Evolutionary conservation across 2,797 vertebrate genomes (phyloP).

Genomic region (Setipinna tenuifilis): DNA sequence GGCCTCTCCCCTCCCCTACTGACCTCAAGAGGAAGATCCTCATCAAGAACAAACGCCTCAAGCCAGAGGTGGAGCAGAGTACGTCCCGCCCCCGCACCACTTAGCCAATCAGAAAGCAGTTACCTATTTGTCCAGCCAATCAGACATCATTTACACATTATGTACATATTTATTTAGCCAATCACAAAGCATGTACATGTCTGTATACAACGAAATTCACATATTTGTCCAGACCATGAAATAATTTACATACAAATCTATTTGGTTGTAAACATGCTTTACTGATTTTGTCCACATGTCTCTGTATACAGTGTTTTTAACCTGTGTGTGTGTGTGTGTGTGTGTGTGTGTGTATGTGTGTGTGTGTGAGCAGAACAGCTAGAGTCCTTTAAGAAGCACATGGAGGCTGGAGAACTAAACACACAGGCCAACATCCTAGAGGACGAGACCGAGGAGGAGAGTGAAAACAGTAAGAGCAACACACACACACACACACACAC

Average conservation of each 20-base stretch:
- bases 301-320: no score
- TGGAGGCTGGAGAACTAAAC: constrained; percentile 94
- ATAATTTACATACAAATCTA: no score
- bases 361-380: constrained; percentile 85
- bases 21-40: constrained; percentile 97
- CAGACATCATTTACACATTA: neutral
- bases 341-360: constrained; percentile 30
- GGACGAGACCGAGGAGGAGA: constrained; percentile 94
- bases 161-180: neutral
- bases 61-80: constrained; percentile 98
- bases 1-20: constrained; percentile 88
- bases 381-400: constrained; percentile 95
- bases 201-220: neutral
- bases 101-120: neutral
- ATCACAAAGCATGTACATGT: neutral
- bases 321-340: constrained; percentile 27
- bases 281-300: no score
- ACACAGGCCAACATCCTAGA: constrained; percentile 91
- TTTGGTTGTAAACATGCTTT: no score
- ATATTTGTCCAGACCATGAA: neutral
- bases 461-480: constrained; percentile 84
- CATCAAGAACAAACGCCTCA: constrained; percentile 98
- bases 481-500: constrained; percentile 6
- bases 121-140: neutral
- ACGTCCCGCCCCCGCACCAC: constrained; percentile 61